These are phyloP conservation scores for Dryoscopus gambensis DNA, from an alignment of 2,113 vertebrate genomes.

Conservation along the genomic window DNA sequence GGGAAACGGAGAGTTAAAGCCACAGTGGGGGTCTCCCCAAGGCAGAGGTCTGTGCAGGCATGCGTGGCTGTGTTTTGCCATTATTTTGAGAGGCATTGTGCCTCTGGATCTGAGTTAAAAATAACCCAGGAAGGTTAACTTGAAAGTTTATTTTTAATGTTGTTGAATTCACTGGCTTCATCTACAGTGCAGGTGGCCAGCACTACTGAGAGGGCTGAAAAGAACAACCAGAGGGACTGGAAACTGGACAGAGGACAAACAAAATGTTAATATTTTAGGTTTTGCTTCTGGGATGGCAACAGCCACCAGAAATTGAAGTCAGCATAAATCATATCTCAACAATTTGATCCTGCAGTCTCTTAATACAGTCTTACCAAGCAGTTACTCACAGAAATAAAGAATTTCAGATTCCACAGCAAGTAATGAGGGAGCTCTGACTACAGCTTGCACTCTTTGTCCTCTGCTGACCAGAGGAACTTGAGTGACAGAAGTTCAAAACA, in stretches of 20 bases:
- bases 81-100: not conserved
- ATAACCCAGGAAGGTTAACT: conserved; percentile 36
- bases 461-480: conserved; percentile 13
- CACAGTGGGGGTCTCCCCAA: not conserved
- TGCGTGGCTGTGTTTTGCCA: not conserved
- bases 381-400: not conserved
- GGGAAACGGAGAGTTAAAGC: not conserved
- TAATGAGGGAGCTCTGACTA: not conserved
- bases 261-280: not conserved
- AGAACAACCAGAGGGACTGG: not conserved
- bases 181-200: not conserved
- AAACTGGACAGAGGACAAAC: not conserved
- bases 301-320: not conserved
- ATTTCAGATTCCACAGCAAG: not conserved
- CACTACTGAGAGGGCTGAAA: not conserved
- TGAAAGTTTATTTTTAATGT: not conserved
- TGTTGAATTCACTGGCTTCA: not conserved
- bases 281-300: not conserved
- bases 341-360: not conserved
- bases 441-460: not conserved
- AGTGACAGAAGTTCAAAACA: conserved; percentile 29
- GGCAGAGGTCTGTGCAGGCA: conserved; percentile 33
- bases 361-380: not conserved
- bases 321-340: not conserved
- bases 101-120: not conserved